phyloP scores from a whole-genome alignment of 2,888 invertebrate species.

The Orthosia cruda region DNA sequence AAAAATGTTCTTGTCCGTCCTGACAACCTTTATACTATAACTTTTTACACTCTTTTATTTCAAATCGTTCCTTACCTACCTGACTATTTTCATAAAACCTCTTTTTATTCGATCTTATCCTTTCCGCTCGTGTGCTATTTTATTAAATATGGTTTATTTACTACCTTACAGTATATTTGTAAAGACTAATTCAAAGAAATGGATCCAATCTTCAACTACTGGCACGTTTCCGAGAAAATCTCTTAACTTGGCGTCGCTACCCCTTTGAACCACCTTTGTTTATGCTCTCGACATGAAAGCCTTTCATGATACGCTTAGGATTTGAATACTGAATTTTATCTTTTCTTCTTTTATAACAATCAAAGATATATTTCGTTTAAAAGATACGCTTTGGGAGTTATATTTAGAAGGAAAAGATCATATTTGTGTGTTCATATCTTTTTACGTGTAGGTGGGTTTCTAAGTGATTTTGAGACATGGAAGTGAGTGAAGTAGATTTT shows the following conservation, averaged over 20 bases:
- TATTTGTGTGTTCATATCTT: slow-evolving; percentile 19
- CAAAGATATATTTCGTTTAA: slow-evolving; percentile 64
- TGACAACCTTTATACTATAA: too few relatives aligned
- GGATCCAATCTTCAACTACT: not conserved
- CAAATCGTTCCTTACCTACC: too few relatives aligned
- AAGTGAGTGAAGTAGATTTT: not conserved
- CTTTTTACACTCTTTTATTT: too few relatives aligned
- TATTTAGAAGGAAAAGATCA: slow-evolving; percentile 18
- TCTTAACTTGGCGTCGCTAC: slow-evolving; percentile 52
- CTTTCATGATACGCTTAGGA: slow-evolving; percentile 71
- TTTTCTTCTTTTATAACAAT: slow-evolving; percentile 66
- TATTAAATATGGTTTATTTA: not conserved
- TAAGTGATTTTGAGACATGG: slow-evolving; percentile 4
- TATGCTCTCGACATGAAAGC: slow-evolving; percentile 72
- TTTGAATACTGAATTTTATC: slow-evolving; percentile 72
- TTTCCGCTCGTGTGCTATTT: not conserved
- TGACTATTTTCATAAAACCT: not conserved
- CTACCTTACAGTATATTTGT: not conserved
- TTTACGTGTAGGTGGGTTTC: slow-evolving; percentile 20
- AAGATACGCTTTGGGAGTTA: slow-evolving; percentile 50
- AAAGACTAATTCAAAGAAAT: slow-evolving; percentile 3
- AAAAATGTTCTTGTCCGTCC: too few relatives aligned
- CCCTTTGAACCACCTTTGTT: slow-evolving; percentile 71
- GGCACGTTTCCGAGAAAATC: slow-evolving; percentile 8
- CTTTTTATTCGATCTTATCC: not conserved